These are phyloP conservation scores for Gorsachius magnificus DNA, from an alignment of 2,797 vertebrate species.

Conservation along the genomic window DNA sequence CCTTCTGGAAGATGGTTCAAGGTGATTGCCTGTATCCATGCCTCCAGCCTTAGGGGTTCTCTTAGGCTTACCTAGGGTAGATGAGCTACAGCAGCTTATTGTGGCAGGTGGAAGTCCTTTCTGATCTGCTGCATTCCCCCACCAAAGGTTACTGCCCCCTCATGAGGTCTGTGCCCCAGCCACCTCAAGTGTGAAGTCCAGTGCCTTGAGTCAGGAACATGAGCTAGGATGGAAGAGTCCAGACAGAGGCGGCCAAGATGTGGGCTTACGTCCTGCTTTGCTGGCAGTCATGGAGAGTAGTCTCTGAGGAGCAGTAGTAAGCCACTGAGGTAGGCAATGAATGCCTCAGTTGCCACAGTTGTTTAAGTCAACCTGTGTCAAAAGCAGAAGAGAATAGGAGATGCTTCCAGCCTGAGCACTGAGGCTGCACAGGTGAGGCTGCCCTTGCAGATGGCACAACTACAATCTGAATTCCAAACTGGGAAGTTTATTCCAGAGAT, in stretches of 20 bases:
- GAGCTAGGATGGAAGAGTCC: background rate
- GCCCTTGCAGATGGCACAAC: background rate
- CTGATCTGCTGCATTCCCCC: background rate
- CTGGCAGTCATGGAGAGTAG: background rate
- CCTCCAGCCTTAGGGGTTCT: background rate
- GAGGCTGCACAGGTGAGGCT: background rate
- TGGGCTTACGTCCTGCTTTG: background rate
- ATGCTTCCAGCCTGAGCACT: background rate
- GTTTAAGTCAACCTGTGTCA: background rate
- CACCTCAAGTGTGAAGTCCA: background rate
- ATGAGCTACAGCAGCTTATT: background rate
- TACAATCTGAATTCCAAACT: background rate
- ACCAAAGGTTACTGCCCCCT: background rate
- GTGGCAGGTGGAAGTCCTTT: background rate
- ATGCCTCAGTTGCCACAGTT: background rate
- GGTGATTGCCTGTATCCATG: background rate
- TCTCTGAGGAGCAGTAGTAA: background rate
- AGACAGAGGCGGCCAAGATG: background rate
- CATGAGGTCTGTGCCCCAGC: background rate
- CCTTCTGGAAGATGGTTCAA: constrained; percentile 68
- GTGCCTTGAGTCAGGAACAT: background rate
- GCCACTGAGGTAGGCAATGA: background rate
- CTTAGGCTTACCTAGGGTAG: background rate
- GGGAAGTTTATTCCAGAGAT: background rate
- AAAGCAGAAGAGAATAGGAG: background rate